Base-by-base conservation (phyloP, 2,888 invertebrate species). In the Himalopsyche kuldschensis region DNA sequence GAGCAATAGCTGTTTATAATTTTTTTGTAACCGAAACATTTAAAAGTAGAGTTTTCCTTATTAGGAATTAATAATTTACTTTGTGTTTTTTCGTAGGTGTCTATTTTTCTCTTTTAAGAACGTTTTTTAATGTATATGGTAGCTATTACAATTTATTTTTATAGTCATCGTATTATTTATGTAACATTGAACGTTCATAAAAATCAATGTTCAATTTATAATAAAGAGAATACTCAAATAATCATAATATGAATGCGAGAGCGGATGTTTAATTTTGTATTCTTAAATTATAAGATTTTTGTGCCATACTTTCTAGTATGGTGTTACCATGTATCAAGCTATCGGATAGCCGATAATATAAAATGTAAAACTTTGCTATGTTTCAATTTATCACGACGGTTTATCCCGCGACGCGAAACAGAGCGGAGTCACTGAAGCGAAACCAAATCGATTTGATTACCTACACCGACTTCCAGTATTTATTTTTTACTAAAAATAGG, bases 271-370 rank as follows among this genome's bases (percentile, higher is more conserved):
- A 46, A 85, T 85, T 81, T 79, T 69, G 47, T 75, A 79, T 81
- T 77, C 47, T 55, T 81, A 82, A 84, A 76, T 81, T 82, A 47
- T 46, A 46, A 69, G 75, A 78, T 79, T 79, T 79, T 69, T 80
- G 85, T 85, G 84, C 85, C 85, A 85, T 84, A 79, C 85, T 31
- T 47, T 41, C 48, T 81, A 79, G 85, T 85, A 78, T 84, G 85
- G 85, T 84, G 84, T 85, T 85, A 85, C 85, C 85, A 84, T 81
- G 79, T 84, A 82, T 80, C 81, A 41, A 41, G 47, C 47, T 76
- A 27, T 77, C 63, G 20, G 32, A 41, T 46, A 31, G 75, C 75
- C 31, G 75, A 80, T 47, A n/a, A n/a, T 75, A 75, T 75, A 75
- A 75, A 11, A 30, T 80, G 75, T 75, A 75, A 75, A 75, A 35